Evolutionary conservation across 2,797 vertebrate species (phyloP), one percentile per base, ranked within the genome.

Genomic region (Lemur catta): DNA sequence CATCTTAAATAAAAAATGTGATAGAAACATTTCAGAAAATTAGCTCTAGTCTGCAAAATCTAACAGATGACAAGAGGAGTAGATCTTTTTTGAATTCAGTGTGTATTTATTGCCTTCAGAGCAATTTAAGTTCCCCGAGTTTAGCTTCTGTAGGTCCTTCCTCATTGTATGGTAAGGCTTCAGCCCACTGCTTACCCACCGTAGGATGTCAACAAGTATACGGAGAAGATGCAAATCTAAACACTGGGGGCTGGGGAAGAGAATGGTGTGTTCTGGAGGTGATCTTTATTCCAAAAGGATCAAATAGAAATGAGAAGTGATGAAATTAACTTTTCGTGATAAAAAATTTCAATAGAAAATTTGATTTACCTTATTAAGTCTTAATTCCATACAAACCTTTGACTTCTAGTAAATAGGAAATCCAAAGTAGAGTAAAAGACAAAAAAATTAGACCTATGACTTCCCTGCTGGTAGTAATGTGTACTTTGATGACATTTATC

Each of bases 21-120:
- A 46, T 46, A 87, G 80, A 95, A 71, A 76, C 33, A 74, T 84
- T 94, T 92, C 33, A 88, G 80, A 50, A 84, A 81, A 78, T 90
- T 81, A 52, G 13, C 24, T 57, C 14, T 95, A 20, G 38, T 75
- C 20, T 63, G 6, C 48, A 91, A 92, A 63, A 74, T 74, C 30
- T 57, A 75, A 78, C 24, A 74, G 50, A 89, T 61, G 67, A 46
- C 61, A 76, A 46, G n/a, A 57, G 41, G 84, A 65, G 7, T 52
- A 46, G 63, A 28, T 63, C 15, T 63, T 82, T 69, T 78, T 33
- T 33, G 14, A 43, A 43, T 65, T 26, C 41, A 26, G 17, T 18
- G 9, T 57, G 33, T 55, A 24, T 50, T 33, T 69, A 20, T 67
- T 94, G 20, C 48, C 65, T 76, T 67, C 18, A 5, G 26, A 55